These are phyloP conservation scores for Lottia scabra DNA, from an alignment of 2,888 invertebrate species.

Conservation along the genomic window DNA sequence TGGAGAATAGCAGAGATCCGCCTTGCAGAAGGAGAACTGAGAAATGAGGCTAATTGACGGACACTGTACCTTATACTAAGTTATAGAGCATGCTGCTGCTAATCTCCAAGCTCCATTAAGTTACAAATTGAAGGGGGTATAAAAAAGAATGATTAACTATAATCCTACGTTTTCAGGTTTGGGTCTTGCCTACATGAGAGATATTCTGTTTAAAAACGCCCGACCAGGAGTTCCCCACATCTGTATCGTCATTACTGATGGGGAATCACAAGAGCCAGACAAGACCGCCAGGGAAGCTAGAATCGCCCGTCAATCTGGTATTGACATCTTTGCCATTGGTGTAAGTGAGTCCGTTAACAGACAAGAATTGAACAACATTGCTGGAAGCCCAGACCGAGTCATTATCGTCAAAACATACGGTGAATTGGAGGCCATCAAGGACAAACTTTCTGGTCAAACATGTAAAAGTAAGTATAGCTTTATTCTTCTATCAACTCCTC, in stretches of 20 bases:
- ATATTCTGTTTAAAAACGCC: neutral
- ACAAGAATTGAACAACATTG: constrained; percentile 30
- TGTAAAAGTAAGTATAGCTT: constrained; percentile 16
- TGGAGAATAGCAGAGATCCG: too few relatives aligned
- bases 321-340: constrained; percentile 33
- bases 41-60: too few relatives aligned
- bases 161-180: neutral
- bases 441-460: constrained; percentile 19
- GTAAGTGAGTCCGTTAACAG: constrained; percentile 21
- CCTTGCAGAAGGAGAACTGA: too few relatives aligned
- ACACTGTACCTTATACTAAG: too few relatives aligned
- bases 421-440: constrained; percentile 27
- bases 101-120: too few relatives aligned
- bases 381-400: constrained; percentile 21
- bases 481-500: too few relatives aligned
- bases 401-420: constrained; percentile 27
- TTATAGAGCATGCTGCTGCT: too few relatives aligned
- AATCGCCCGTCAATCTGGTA: constrained; percentile 14
- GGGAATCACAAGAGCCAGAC: constrained; percentile 7
- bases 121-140: too few relatives aligned
- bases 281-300: constrained; percentile 21
- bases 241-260: neutral
- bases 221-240: neutral
- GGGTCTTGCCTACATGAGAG: neutral
- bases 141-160: too few relatives aligned